phyloP scores from a whole-genome alignment of 2,797 vertebrate species.

The Heliangelus exortis region DNA sequence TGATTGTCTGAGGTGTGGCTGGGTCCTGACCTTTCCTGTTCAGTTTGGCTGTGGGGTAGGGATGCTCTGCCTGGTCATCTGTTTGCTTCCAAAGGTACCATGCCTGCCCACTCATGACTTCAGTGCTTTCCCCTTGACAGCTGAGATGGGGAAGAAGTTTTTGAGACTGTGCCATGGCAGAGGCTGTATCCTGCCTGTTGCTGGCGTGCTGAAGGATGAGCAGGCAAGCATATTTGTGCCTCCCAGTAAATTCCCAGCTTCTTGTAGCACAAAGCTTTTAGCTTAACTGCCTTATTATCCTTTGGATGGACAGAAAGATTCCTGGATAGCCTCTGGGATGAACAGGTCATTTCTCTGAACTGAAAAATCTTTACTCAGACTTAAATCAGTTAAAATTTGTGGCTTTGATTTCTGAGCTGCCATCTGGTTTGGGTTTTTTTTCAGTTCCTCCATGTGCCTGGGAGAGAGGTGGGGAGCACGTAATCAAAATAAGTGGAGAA shows the following conservation, averaged over 20 bases:
- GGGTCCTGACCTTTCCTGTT: neutral
- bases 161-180: neutral
- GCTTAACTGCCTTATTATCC: conserved; percentile 25
- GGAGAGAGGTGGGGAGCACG: neutral
- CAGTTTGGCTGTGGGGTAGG: neutral
- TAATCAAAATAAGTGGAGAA: neutral
- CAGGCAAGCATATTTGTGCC: neutral
- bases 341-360: neutral
- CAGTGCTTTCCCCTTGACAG: neutral
- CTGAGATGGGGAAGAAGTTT: neutral
- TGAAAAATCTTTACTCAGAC: neutral
- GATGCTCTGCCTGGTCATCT: neutral
- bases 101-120: neutral
- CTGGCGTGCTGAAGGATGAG: neutral
- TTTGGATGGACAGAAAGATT: neutral
- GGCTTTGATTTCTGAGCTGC: neutral
- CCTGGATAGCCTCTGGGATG: neutral
- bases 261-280: neutral
- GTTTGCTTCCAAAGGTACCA: neutral
- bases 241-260: neutral
- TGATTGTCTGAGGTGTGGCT: neutral
- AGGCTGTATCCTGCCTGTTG: neutral
- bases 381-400: conserved; percentile 1
- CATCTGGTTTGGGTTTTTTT: neutral
- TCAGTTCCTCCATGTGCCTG: neutral